Evolutionary conservation across 2,113 vertebrate species (phyloP), one percentile per base, ranked within the genome.

Genomic region (Procavia capensis): DNA sequence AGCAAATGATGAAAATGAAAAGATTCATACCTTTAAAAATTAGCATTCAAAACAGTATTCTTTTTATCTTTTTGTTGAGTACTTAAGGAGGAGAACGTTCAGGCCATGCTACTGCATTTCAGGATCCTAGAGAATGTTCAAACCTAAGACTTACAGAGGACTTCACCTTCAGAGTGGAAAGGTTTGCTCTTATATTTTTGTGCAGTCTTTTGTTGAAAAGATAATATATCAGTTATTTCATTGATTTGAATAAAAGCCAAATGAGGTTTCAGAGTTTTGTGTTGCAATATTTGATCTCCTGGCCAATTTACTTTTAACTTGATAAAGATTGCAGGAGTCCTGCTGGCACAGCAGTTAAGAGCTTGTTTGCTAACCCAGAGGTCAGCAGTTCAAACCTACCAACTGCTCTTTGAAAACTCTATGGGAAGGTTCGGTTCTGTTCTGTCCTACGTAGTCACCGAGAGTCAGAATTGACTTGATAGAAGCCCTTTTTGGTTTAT

Each of bases 91-190:
- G 93, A 98, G 96, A 90, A 95, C 96, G 95, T 91, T 97, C 97
- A 70, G 97, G 94, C 74, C 93, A 98, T 70, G 90, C 84, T 92
- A 97, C 91, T 95, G 94, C 95, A 43, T 93, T 95, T 76, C 96
- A 97, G 57, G 99, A 99, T 11, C 95, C 97, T 93, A 89, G 72
- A 95, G 95, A 95, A 31, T 98, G 97, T 90, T 98, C 98, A 95
- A 97, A 98, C 88, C 97, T 96, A 76, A 97, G 93, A 90, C 87
- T 97, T 88, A 97, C 97, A 25, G 99, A 99, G 68, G 98, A 99
- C 63, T 97, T 99, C 81, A 96, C 98, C 2, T 66, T 98, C 63
- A 99, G 98, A 97, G 99, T 99, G 95, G 98, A 99, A 97, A 99
- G 99, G 99, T 99, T 97, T 96, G 98, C 89, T 61, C 0, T 94